Percentiles rank a stretch among this genome's conserved stretches.
phyloP scores from a whole-genome alignment of 2,888 invertebrate species.

The Nineta flava region DNA sequence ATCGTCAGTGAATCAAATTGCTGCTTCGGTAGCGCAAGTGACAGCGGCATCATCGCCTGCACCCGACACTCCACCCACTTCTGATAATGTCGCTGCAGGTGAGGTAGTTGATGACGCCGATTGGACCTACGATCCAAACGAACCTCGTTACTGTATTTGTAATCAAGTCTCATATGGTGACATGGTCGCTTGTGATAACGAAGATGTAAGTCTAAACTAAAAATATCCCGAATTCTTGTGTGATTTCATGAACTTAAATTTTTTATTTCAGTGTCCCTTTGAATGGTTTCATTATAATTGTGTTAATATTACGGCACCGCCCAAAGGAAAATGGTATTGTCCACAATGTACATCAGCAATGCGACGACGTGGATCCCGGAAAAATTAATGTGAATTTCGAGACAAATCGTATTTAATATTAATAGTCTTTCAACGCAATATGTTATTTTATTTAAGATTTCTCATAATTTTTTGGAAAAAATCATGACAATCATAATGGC shows the following conservation, averaged over 20 bases:
- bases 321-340: slow-evolving; percentile 98
- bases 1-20: slow-evolving; percentile 25
- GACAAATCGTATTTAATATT: no score
- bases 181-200: slow-evolving; percentile 99
- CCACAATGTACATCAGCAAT: slow-evolving; percentile 83
- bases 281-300: slow-evolving; percentile 99
- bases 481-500: no score
- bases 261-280: slow-evolving; percentile 65
- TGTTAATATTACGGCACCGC: slow-evolving; percentile 88
- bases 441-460: no score
- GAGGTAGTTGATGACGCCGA: slow-evolving; percentile 53
- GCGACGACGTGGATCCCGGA: slow-evolving; percentile 67
- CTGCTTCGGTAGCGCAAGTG: slow-evolving; percentile 23
- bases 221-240: no score
- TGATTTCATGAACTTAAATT: not conserved
- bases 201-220: slow-evolving; percentile 58
- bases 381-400: slow-evolving; percentile 37
- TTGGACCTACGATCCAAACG: slow-evolving; percentile 92
- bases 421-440: no score
- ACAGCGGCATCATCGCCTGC: slow-evolving; percentile 18
- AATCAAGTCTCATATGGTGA: slow-evolving; percentile 96
- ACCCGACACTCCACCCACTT: slow-evolving; percentile 28
- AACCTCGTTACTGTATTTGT: slow-evolving; percentile 90
- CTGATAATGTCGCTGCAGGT: slow-evolving; percentile 23
- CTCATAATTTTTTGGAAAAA: no score